Evolutionary conservation across 2,888 invertebrate species (phyloP).

Genomic region (Anticlea derivata): DNA sequence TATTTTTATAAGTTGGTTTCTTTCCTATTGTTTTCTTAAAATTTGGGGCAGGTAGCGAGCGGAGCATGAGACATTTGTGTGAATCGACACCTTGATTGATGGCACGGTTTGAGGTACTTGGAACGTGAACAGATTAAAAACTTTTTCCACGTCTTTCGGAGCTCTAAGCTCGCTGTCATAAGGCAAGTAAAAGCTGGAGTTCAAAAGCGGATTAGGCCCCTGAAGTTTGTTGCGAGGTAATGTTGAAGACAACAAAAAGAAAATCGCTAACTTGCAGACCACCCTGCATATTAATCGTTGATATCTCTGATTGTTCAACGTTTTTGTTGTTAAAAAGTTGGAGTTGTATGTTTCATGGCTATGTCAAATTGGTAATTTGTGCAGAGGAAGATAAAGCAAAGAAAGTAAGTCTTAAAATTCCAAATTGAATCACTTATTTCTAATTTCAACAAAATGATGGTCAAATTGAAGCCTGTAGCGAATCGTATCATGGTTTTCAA

Average conservation of each 20-base stretch:
- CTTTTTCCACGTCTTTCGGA: conserved; percentile 65
- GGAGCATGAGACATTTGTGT: not conserved
- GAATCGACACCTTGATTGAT: conserved; percentile 24
- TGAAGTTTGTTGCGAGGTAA: conserved; percentile 77
- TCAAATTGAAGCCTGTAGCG: too few relatives aligned
- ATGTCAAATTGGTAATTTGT: not conserved
- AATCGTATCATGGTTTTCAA: too few relatives aligned
- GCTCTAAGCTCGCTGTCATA: conserved; percentile 75
- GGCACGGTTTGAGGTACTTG: conserved; percentile 27
- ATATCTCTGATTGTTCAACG: conserved; percentile 52
- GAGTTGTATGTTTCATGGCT: conserved; percentile 4
- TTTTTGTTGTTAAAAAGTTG: conserved; percentile 27
- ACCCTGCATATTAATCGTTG: conserved; percentile 63
- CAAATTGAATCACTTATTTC: too few relatives aligned
- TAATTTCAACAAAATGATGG: too few relatives aligned
- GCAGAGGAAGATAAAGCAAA: not conserved
- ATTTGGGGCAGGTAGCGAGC: not conserved
- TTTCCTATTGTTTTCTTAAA: not conserved
- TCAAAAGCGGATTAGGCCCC: conserved; percentile 77
- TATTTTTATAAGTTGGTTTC: conserved; percentile 31
- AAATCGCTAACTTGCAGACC: conserved; percentile 56
- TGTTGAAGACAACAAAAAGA: conserved; percentile 66
- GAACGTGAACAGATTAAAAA: conserved; percentile 70
- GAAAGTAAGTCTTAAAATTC: too few relatives aligned
- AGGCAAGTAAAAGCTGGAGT: conserved; percentile 75